These are phyloP conservation scores for Brienomyrus brachyistius DNA, from an alignment of 2,113 vertebrate species.

Conservation along the genomic window DNA sequence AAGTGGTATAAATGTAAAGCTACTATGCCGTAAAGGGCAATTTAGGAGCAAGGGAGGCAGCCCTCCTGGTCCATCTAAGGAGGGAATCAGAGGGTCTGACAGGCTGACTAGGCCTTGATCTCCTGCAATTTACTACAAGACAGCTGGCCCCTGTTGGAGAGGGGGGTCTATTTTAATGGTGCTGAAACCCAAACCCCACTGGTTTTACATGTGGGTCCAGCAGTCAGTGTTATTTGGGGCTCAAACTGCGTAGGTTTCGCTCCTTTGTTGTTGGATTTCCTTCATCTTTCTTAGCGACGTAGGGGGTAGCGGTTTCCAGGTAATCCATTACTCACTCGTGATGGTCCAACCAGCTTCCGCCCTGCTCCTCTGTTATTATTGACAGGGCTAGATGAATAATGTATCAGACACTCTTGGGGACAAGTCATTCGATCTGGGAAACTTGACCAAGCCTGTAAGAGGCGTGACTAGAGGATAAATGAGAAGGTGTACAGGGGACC, in stretches of 20 bases:
- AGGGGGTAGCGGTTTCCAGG: conserved; percentile 8
- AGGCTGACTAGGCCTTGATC: conserved; percentile 9
- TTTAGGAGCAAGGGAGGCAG: not conserved
- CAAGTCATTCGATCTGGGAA: conserved; percentile 41
- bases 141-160: conserved; percentile 12
- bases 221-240: not conserved
- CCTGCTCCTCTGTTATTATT: conserved; percentile 39
- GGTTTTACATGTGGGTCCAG: not conserved
- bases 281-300: not conserved
- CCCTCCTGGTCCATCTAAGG: not conserved
- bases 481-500: conserved; percentile 33
- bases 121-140: conserved; percentile 18
- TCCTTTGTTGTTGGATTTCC: not conserved
- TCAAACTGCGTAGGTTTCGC: not conserved
- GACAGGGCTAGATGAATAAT: conserved; percentile 51
- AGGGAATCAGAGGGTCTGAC: not conserved
- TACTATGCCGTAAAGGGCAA: not conserved
- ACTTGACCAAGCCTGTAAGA: conserved; percentile 35
- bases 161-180: conserved; percentile 19
- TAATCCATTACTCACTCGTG: conserved; percentile 8
- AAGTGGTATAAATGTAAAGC: not conserved
- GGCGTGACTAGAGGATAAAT: conserved; percentile 33
- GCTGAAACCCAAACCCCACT: conserved; percentile 20
- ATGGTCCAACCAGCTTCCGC: conserved; percentile 29
- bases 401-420: conserved; percentile 47